Evolutionary conservation across 2,113 vertebrate genomes (phyloP).

Genomic region (Hippotragus niger): DNA sequence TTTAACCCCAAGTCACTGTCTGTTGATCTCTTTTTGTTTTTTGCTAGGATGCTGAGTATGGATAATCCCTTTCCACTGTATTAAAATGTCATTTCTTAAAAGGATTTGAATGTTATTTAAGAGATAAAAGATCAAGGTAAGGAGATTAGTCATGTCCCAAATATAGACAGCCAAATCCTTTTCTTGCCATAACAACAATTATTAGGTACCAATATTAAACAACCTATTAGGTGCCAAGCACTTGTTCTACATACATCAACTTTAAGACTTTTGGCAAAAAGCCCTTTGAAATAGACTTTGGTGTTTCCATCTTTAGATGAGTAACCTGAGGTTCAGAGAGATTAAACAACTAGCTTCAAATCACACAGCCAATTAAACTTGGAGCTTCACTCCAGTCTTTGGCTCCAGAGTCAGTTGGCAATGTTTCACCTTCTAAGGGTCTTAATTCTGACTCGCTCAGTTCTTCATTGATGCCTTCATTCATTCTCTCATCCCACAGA

Average conservation of each 20-base stretch:
- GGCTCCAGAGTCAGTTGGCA: not conserved
- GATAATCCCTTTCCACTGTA: not conserved
- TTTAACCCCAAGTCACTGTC: not conserved
- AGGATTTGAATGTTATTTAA: not conserved
- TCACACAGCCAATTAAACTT: not conserved
- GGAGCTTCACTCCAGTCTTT: not conserved
- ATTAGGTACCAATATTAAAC: not conserved
- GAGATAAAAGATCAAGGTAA: not conserved
- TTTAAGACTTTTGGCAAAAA: not conserved
- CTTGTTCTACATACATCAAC: not conserved
- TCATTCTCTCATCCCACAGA: not conserved
- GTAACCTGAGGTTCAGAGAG: not conserved
- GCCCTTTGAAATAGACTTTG: not conserved
- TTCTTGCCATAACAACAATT: not conserved
- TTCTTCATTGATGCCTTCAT: not conserved
- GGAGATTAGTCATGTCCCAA: not conserved
- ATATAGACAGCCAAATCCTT: not conserved
- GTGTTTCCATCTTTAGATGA: not conserved
- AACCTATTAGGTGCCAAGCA: not conserved
- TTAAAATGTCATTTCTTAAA: not conserved
- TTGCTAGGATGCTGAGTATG: not conserved
- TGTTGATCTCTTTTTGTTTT: not conserved
- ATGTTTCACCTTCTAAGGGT: not conserved
- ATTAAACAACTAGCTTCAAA: conserved; percentile 19
- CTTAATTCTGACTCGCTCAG: not conserved